Evolutionary conservation across 2,113 vertebrate genomes (phyloP), one percentile per base, ranked within the genome.

Genomic region (Gadus macrocephalus): DNA sequence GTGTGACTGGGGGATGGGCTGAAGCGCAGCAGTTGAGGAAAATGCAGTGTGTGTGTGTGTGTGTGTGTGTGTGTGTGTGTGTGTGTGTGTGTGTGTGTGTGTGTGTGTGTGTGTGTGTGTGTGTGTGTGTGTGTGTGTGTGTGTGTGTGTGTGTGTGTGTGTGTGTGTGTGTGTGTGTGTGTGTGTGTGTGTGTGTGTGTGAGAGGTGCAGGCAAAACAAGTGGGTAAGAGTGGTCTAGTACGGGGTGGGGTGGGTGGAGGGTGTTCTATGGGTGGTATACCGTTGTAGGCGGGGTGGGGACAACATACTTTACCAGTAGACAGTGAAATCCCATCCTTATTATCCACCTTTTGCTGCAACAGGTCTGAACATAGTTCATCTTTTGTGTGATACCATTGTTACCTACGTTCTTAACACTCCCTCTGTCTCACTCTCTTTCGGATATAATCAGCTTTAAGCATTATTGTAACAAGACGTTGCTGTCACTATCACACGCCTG

Each of bases 401-500:
- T 67, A 35, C 31, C 15, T 42, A 15, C 19, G 25, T 42, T 66
- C 27, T 25, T 27, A 9, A 25, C 53, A n/a, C 53, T 20, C 58
- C 79, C 20, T 53, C 35, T 66, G 25, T 55, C 49, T 73, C 1
- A 63, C 22, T 35, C 27, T 66, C 4, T 65, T 5, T 35, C 16
- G 12, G 42, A 49, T 14, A 65, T 80, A 81, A 83, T 73, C 58
- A 81, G 64, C 67, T 74, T 71, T 73, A 67, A 68, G 61, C 19
- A 19, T 9, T 11, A 8, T 19, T 67, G 15, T 17, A 17, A 58
- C 55, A 58, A 58, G 55, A 58, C 55, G 3, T 16, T 58, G 55
- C 55, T 58, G 15, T 58, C 55, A 14, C 55, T 58, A 56, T 17
- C 8, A 16, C 55, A n/a, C 55, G 55, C 16, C 5, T 58, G 55